Evolutionary conservation across 2,113 vertebrate species (phyloP).

Genomic region (Urocolius indicus): DNA sequence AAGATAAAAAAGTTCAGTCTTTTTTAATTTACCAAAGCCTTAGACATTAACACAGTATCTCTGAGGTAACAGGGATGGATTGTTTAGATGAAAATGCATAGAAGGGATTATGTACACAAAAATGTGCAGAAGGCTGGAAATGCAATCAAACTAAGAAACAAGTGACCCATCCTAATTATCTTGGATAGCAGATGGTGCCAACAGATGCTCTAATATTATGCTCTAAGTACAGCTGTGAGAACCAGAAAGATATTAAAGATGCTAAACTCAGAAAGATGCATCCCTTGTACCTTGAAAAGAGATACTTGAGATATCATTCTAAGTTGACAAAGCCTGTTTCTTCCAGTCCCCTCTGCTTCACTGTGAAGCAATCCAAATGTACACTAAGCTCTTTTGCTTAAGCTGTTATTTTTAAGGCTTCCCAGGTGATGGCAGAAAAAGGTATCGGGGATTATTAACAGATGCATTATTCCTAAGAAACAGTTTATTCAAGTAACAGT

Average conservation of each 20-base stretch:
- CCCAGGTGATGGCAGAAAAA: background rate
- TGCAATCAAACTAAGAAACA: constrained; percentile 20
- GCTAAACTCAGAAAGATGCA: background rate
- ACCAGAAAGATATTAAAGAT: background rate
- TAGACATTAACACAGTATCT: background rate
- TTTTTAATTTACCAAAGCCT: background rate
- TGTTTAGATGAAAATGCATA: background rate
- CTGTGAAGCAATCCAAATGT: background rate
- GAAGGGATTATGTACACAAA: background rate
- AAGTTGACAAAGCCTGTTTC: background rate
- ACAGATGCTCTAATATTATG: constrained; percentile 51
- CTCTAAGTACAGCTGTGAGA: constrained; percentile 29
- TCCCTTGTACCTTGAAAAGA: background rate
- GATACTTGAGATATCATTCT: background rate
- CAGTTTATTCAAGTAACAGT: background rate
- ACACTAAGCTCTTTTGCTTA: background rate
- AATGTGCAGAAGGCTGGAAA: background rate
- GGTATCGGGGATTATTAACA: background rate
- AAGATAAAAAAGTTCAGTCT: no score
- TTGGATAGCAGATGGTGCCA: constrained; percentile 48
- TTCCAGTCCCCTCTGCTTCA: background rate
- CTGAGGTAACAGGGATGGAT: background rate
- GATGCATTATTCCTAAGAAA: background rate
- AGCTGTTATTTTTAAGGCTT: background rate
- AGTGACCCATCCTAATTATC: constrained; percentile 51